Base-by-base conservation (phyloP, 2,113 vertebrate species). In the Pardalotus punctatus region DNA sequence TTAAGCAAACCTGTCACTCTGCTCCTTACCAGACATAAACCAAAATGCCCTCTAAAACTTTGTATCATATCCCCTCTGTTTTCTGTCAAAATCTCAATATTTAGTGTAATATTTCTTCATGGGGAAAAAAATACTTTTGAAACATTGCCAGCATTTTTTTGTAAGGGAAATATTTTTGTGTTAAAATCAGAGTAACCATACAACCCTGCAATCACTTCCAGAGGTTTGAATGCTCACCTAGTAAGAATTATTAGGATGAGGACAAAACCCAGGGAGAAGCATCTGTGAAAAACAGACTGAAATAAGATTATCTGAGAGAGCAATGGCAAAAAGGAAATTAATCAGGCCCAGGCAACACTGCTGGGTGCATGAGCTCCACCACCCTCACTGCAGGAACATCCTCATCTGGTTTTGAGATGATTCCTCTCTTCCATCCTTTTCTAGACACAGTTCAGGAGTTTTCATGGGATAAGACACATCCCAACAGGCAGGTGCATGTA, bases 321-420 rank as follows among this genome's bases (percentile, higher is more conserved):
- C 7, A 48, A 12, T 42, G 31, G 24, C 25, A 38, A 50, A 11
- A 45, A 69, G 12, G 28, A 36, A 54, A 80, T 21, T 0, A 70
- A 38, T 47, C 1, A 2, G 36, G n/a, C 45, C n/a, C 42, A 48
- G 38, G 11, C 1, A 43, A 24, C 0, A 2, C n/a, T 51, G 13
- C 62, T 43, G 29, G 10, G 9, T 64, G 40, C 50, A 69, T 57
- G 19, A 88, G 4, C 36, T 43, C 3, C 0, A 11, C 29, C 20
- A 7, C 36, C n/a, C n/a, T 67, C 50, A 2, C 6, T 7, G 3
- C 20, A 40, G 50, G 42, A 40, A 25, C 42, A 56, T 7, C n/a
- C 22, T 80, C 14, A 11, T 21, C 5, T 3, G 27, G 27, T 20
- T 94, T 88, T 43, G 85, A 73, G 28, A 21, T 21, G 21, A 2